Evolutionary conservation across 2,888 invertebrate genomes (phyloP), one percentile per base, ranked within the genome.

Genomic region (Zhengitettix transpicula): DNA sequence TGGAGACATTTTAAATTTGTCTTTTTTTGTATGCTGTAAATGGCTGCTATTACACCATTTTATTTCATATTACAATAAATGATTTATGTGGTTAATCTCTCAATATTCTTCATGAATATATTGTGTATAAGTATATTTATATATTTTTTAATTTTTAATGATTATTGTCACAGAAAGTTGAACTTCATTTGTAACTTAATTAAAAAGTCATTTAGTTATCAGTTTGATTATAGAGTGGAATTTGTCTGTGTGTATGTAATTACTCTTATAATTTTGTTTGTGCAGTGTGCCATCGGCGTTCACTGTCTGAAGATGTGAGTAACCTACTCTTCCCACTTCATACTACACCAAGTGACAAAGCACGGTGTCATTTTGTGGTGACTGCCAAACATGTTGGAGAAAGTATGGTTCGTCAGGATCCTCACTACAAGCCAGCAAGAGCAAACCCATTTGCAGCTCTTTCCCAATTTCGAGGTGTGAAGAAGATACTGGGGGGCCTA

Each of bases 401-500:
- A 74, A 85, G 87, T 63, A 93, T 93, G 85, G 85, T 90, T 71
- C 80, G 86, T 65, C 83, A 87, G 66, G 90, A 91, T 76, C 81
- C 86, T 59, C 87, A 88, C 73, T 89, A 90, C 71, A 84, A 84
- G 68, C 87, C 84, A 3, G 70, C 71, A 57, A 80, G 78, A 64
- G 78, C 80, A 55, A 87, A 87, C 73, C 87, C 87, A 1, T 87
- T 87, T 69, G 81, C 85, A 61, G 79, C 87, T 10, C 77, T 90
- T 56, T 83, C 83, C 67, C 82, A 86, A 67, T 83, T 86, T 72
- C 81, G 87, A 64, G 89, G 89, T 65, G 89, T 89, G 59, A 86
- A 85, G 73, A 77, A 78, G 64, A 85, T 90, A 64, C 78, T 90
- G 7, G 89, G 88, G 63, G 82, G 82, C 51, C 66, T 68, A 5